These are phyloP conservation scores for Myocastor coypus DNA, from an alignment of 2,113 vertebrate genomes.

Conservation along the genomic window DNA sequence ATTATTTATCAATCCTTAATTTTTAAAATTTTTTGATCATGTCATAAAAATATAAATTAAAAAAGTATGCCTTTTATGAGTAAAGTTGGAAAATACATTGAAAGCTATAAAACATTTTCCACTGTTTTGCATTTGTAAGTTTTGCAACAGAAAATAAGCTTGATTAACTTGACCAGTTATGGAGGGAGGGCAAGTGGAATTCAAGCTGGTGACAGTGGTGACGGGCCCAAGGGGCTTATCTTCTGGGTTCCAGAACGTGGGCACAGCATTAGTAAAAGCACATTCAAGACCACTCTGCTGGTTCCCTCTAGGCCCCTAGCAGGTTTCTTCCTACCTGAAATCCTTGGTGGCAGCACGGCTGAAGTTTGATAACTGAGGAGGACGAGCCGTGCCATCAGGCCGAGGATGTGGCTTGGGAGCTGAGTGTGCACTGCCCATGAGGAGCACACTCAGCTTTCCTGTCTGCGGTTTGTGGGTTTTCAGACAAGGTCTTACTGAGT, in stretches of 20 bases:
- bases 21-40: background rate
- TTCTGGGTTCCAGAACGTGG: background rate
- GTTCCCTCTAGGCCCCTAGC: background rate
- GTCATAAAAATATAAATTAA: background rate
- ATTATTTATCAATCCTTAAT: background rate
- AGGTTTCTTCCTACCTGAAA: background rate
- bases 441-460: accelerated
- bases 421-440: accelerated
- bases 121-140: background rate
- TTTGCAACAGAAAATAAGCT: background rate
- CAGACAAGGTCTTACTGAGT: background rate
- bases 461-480: background rate
- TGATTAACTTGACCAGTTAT: background rate
- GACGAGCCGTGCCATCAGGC: background rate
- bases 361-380: no score
- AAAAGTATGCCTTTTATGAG: background rate
- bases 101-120: background rate
- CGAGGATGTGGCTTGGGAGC: accelerated
- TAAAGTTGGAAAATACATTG: background rate
- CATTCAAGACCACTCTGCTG: background rate
- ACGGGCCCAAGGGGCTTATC: background rate
- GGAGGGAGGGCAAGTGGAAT: background rate
- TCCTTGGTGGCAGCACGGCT: background rate
- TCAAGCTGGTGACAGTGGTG: background rate
- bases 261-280: no score